Base-by-base conservation (phyloP, 2,797 vertebrate genomes). In the Pangasius macronema region DNA sequence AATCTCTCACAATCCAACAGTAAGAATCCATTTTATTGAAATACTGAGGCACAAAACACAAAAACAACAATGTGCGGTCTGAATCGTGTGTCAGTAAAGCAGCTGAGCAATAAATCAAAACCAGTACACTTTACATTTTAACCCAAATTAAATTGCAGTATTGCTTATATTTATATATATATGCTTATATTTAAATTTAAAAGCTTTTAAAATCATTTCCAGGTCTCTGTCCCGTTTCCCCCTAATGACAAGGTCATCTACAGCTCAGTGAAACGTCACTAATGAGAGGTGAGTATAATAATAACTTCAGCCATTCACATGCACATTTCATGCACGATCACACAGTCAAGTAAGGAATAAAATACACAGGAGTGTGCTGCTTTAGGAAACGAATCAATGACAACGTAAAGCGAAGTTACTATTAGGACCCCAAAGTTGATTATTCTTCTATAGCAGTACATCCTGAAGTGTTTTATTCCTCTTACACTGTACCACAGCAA, bases 231-330 rank as follows among this genome's bases (percentile, higher is more conserved):
- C 9, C 9, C 67, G 18, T 46, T 46, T 55, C 72, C 83, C 6
- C 10, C 4, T 24, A 36, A 72, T 18, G 39, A 77, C 24, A 42
- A 33, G 0, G 75, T 88, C 63, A 76, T 85, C 73, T 89, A 89
- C 73, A 91, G 88, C 39, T 3, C 85, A 75, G 42, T 87, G 1
- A 87, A 87, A 84, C 30, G 1, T 61, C 18, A 36, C 0, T 13
- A 76, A 49, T 63, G 42, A 83, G 13, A 59, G 14, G 72, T 87
- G 36, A 88, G 83, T 55, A n/a, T 59, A 46, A 51, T 63, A 67
- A 33, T 20, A 79, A 85, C 51, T 10, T 22, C 20, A 33, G 20
- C 5, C 5, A 3, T 83, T 87, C 7, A 14, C 6, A 79, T 75
- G 18, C 0, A 39, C 24, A 51, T 33, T 36, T n/a, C 11, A 63